Base-by-base conservation (phyloP, 1,140 invertebrate species). In the Dendroctonus valens region DNA sequence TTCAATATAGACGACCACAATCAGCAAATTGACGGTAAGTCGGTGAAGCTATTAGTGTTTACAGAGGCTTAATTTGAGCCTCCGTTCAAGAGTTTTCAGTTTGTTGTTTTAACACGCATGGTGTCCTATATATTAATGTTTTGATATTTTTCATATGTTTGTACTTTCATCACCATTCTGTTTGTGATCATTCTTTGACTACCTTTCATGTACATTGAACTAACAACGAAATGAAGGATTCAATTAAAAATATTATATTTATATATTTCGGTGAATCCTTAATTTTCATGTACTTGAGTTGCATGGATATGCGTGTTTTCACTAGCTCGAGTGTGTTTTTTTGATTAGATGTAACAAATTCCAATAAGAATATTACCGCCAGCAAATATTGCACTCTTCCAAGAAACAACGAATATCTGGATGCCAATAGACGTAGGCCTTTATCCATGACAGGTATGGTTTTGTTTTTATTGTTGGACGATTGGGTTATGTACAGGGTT, bases 381-480 rank as follows among this genome's bases (percentile, higher is more conserved):
- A 81, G 79, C 77, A 83, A 84, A 79, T 85, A 83, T 80, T 83
- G 79, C 76, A 84, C 83, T 11, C 80, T 84, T 40, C 83, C 83
- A 55, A 79, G 82, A 67, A 74, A 75, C 61, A 68, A 69, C 55
- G 74, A 76, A 41, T 68, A 73, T 40, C 55, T 73, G 12, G 70
- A 69, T 59, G 70, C 69, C 57, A 64, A 65, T 41, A 69, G 70
- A 68, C 68, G 75, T 41, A 54, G 73, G 41, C 75, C 75, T n/a
- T 55, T 76, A 38, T 75, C 76, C 51, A 82, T 82, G 75, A 78
- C 81, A 73, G 79, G 80, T 73, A 76, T 72, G 58, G 14, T 11
- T 26, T 26, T 26, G 1, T 26, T 26, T 26, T 26, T 2, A 26
- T 26, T 26, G 26, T 26, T 26, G 26, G 26, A 26, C 26, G 26